Conservation (phyloP, 2,797 vertebrate genomes). For the Siniperca obscura region DNA sequence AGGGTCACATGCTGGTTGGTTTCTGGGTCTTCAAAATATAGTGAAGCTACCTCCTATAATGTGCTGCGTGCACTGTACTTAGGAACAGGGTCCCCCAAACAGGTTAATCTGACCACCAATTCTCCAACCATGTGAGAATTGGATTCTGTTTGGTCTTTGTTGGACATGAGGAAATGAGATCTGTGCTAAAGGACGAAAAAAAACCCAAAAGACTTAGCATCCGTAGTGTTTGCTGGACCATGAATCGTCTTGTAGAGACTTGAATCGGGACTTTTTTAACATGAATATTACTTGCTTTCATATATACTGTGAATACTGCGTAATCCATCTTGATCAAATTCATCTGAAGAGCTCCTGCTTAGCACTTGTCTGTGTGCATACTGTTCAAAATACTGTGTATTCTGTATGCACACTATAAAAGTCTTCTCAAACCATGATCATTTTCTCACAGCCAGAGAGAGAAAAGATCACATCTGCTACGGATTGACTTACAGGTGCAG, state of each 20-base stretch:
- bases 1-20: too few relatives aligned
- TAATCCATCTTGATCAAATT: not conserved
- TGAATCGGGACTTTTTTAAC: not conserved
- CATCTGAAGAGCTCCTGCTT: not conserved
- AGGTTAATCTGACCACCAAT: too few relatives aligned
- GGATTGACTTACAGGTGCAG: conserved; percentile 78
- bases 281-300: not conserved
- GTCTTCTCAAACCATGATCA: not conserved
- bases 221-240: not conserved
- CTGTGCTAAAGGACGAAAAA: not conserved
- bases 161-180: not conserved
- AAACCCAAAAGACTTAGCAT: not conserved
- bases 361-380: not conserved
- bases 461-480: conserved; percentile 75
- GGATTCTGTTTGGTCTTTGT: not conserved
- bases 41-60: not conserved
- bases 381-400: not conserved
- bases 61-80: not conserved
- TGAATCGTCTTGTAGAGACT: not conserved
- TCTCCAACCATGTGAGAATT: not conserved
- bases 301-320: not conserved
- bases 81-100: not conserved
- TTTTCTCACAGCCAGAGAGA: conserved; percentile 55
- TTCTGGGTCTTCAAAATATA: not conserved
- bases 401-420: not conserved